phyloP scores from a whole-genome alignment of 2,113 vertebrate species.

The Carollia perspicillata region DNA sequence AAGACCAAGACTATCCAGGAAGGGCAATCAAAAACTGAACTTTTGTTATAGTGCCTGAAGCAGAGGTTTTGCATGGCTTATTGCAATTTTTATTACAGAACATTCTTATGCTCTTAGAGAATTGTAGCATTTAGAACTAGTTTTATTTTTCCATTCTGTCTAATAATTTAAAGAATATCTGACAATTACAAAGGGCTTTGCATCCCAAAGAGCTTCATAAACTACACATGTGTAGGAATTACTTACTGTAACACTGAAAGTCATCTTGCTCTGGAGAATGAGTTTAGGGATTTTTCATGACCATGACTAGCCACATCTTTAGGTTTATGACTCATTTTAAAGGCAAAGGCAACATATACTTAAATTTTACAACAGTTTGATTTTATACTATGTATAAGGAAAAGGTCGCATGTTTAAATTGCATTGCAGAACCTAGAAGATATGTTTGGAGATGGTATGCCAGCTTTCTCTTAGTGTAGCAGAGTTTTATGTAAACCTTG shows the following conservation, averaged over 20 bases:
- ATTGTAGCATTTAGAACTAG: background rate
- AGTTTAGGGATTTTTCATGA: background rate
- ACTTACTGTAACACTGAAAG: background rate
- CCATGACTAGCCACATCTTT: background rate
- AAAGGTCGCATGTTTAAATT: background rate
- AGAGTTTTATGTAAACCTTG: background rate
- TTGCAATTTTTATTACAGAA: background rate
- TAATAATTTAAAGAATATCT: constrained; percentile 48
- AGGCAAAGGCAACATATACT: background rate
- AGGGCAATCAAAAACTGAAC: background rate
- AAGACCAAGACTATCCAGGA: background rate
- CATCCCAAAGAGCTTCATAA: background rate
- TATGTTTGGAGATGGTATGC: background rate
- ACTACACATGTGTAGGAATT: background rate
- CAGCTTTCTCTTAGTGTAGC: background rate
- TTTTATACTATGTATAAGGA: background rate
- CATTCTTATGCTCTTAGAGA: background rate
- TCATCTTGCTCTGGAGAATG: background rate
- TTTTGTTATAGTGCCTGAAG: background rate
- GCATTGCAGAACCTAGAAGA: background rate
- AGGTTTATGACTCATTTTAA: background rate
- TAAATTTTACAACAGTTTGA: background rate
- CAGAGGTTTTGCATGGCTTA: background rate
- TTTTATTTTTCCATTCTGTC: background rate
- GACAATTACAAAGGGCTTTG: background rate